These are phyloP conservation scores for Lichenostomus cassidix DNA, from an alignment of 2,113 vertebrate species.

Conservation along the genomic window DNA sequence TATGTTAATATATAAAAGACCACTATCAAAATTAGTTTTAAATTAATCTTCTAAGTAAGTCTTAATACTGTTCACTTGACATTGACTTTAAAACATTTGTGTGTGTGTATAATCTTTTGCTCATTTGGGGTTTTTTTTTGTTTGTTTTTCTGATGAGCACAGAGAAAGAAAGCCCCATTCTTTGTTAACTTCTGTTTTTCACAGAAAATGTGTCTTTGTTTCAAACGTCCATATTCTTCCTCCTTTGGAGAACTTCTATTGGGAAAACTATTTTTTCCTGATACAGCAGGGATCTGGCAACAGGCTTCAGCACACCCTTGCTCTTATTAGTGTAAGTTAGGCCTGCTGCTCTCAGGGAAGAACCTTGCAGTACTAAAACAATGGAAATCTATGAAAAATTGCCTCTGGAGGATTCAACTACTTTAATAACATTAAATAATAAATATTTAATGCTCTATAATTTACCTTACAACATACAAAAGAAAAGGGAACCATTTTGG, in stretches of 20 bases:
- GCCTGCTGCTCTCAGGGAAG: background rate
- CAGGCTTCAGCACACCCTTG: background rate
- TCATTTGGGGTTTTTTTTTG: background rate
- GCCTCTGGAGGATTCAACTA: background rate
- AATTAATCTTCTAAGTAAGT: background rate
- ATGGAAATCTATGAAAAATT: background rate
- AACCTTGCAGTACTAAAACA: background rate
- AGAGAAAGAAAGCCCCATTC: background rate
- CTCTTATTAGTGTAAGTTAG: background rate
- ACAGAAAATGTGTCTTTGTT: background rate
- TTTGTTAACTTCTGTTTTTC: slow-evolving; percentile 24
- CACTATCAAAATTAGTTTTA: background rate
- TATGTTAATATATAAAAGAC: background rate
- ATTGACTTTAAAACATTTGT: background rate
- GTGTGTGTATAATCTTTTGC: background rate
- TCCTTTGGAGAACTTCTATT: background rate
- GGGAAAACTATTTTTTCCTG: background rate
- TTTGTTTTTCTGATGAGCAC: background rate
- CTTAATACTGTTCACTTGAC: background rate
- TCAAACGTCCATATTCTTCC: background rate
- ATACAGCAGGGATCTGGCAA: slow-evolving; percentile 22
- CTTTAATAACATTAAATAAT: background rate
- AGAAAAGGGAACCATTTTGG: background rate
- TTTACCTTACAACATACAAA: background rate
- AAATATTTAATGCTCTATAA: background rate